A percentile compares a stretch with the other conserved stretches of the same genome.
Conservation (phyloP, 2,797 vertebrate genomes). For the Sebastes diploproa region DNA sequence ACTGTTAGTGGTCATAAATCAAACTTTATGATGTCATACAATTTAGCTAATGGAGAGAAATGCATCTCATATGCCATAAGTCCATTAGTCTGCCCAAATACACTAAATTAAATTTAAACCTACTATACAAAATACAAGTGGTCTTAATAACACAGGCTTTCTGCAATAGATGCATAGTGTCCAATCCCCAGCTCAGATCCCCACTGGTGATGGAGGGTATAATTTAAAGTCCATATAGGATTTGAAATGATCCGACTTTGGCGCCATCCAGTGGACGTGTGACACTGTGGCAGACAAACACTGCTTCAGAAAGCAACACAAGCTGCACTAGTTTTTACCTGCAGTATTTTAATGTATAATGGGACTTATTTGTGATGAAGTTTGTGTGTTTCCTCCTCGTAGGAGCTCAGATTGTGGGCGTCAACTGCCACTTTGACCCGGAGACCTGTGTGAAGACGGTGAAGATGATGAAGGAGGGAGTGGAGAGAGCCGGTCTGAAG, state of each 20-base stretch:
- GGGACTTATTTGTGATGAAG: too few species aligned
- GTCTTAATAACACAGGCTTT: too few species aligned
- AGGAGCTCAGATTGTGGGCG: constrained; percentile 92
- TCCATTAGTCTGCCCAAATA: too few species aligned
- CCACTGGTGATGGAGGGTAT: background rate
- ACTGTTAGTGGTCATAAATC: too few species aligned
- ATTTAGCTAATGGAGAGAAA: too few species aligned
- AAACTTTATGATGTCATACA: too few species aligned
- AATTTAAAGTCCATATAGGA: too few species aligned
- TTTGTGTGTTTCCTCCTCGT: background rate
- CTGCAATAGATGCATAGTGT: too few species aligned
- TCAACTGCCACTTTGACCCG: constrained; percentile 98
- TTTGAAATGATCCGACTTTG: background rate
- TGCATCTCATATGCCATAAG: too few species aligned
- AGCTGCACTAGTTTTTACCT: background rate
- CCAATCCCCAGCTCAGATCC: background rate
- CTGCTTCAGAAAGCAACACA: background rate
- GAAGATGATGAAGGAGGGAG: constrained; percentile 92
- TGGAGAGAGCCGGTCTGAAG: constrained; percentile 89
- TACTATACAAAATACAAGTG: too few species aligned
- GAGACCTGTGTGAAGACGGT: constrained; percentile 87
- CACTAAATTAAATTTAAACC: too few species aligned
- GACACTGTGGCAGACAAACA: background rate
- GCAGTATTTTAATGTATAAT: too few species aligned
- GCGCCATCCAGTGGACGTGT: background rate